Base-by-base conservation (phyloP, 2,888 invertebrate genomes). In the Lapara coniferarum region DNA sequence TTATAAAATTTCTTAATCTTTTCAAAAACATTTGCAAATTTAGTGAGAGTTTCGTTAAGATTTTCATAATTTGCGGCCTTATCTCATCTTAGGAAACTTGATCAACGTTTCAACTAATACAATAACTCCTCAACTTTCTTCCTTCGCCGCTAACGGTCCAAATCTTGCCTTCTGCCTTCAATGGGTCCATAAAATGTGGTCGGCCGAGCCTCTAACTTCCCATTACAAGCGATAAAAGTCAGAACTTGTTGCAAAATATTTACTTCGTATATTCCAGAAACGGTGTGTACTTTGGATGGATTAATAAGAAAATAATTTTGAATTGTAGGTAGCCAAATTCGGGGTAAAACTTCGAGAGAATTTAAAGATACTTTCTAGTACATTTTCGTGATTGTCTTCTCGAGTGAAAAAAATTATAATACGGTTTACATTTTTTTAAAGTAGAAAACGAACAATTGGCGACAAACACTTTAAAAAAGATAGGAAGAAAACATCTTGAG, bases 131-230 rank as follows among this genome's bases (percentile, higher is more conserved):
- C 0, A 63, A 63, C 63, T 63, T 59, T 46, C 59, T 46, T 63
- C 46, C 19, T 13, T 19, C 46, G 7, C 46, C 56, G 56, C 57
- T 71, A 19, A 49, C 19, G 19, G 16, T 46, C 68, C 63, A 63
- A 63, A 63, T 49, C 63, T 19, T 72, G 77, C 78, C 78, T 75
- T 79, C 77, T 78, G 80, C 70, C 71, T 67, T 72, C 77, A 78
- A 82, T 77, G 71, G 72, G 72, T 1, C 69, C 68, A 79, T 85
- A 85, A 87, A 86, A 67, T 84, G 80, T 71, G 83, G 83, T 80
- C 71, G 71, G 73, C 70, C 73, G 74, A 73, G 74, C 79, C 78
- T 81, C 77, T 79, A 81, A 82, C 82, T 81, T 80, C 79, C 73
- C 76, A 81, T 84, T 80, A 84, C 77, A 76, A 75, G 63, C 76